These are phyloP conservation scores for Dromaius novaehollandiae DNA, from an alignment of 2,113 vertebrate genomes.

Conservation along the genomic window DNA sequence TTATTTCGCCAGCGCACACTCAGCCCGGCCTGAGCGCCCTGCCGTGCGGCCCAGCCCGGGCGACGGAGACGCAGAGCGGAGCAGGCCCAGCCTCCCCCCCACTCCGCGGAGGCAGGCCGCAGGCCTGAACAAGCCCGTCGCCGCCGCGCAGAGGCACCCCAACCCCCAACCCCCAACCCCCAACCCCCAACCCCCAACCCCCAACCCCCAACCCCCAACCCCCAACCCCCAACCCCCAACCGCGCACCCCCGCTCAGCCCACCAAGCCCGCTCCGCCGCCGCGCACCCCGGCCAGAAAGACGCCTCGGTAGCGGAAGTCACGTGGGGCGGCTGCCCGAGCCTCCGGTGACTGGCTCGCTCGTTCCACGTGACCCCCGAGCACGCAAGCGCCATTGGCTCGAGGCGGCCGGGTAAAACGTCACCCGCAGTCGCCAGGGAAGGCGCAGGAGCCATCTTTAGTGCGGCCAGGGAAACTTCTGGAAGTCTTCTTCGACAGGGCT, in stretches of 20 bases:
- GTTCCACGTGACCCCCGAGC: fast-evolving
- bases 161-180: too few relatives aligned
- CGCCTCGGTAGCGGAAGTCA: neutral
- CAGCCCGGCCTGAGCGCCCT: too few relatives aligned
- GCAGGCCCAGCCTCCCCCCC: too few relatives aligned
- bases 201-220: too few relatives aligned
- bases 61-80: too few relatives aligned
- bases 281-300: fast-evolving
- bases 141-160: too few relatives aligned
- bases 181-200: too few relatives aligned
- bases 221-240: too few relatives aligned
- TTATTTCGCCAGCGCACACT: too few relatives aligned
- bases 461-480: neutral
- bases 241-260: fast-evolving
- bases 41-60: too few relatives aligned
- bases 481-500: fast-evolving
- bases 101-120: too few relatives aligned
- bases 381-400: neutral
- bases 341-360: neutral
- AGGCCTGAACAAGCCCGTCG: too few relatives aligned
- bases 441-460: neutral
- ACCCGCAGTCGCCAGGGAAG: fast-evolving
- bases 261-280: fast-evolving
- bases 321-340: fast-evolving
- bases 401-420: fast-evolving